Evolutionary conservation across 1,140 invertebrate genomes (phyloP).

Genomic region (Orius insidiosus): DNA sequence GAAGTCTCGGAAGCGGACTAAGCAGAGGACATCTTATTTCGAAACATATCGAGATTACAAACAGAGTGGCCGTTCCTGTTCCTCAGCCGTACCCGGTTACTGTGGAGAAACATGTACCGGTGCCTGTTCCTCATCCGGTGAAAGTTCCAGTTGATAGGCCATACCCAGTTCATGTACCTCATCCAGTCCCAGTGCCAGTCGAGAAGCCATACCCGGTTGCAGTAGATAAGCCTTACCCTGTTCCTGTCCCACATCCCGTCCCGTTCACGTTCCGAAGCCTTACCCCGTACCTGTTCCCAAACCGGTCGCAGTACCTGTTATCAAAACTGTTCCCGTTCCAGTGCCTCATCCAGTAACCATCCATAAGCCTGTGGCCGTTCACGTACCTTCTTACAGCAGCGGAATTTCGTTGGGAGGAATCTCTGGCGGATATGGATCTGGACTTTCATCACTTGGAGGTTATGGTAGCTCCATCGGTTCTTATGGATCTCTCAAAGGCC

Average conservation of each 20-base stretch:
- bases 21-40: constrained; percentile 1
- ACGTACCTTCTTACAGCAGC: not conserved
- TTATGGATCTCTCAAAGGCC: not conserved
- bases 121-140: constrained; percentile 13
- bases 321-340: constrained; percentile 3
- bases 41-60: constrained; percentile 11
- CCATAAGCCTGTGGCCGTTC: constrained; percentile 2
- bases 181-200: constrained; percentile 13
- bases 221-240: constrained; percentile 16
- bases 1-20: not conserved
- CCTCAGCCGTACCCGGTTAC: constrained; percentile 17
- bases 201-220: constrained; percentile 18
- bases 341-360: constrained; percentile 1
- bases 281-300: constrained; percentile 11
- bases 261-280: constrained; percentile 9
- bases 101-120: constrained; percentile 14
- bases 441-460: too few relatives aligned
- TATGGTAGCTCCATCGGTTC: constrained; percentile 1
- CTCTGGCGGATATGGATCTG: not conserved
- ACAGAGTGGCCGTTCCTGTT: constrained; percentile 14
- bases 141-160: constrained; percentile 15
- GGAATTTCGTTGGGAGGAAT: constrained; percentile 2
- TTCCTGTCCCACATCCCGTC: constrained; percentile 11
- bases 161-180: constrained; percentile 9
- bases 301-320: constrained; percentile 27